Base-by-base conservation (phyloP, 2,888 invertebrate species). In the Polylopha cassiicola region DNA sequence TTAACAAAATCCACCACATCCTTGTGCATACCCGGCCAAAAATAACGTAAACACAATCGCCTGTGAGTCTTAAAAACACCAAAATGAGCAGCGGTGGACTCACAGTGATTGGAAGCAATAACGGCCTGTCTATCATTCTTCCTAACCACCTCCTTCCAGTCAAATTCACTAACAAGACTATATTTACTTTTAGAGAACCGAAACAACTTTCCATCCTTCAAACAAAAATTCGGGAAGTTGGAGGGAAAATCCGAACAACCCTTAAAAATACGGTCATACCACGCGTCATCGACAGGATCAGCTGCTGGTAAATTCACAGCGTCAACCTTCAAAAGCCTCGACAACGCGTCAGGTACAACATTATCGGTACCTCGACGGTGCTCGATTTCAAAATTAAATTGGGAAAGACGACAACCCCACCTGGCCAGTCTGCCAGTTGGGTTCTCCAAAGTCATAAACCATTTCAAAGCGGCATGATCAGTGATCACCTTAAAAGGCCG, bases 211-310 rank as follows among this genome's bases (percentile, higher is more conserved):
- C 34, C 15, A 17, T 55, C 47, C 14, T 38, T n/a, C 1, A 59
- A 4, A 4, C 13, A n/a, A 5, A 39, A 51, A 15, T 56, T 41
- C 8, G 45, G 41, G 24, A 32, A 53, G 1, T 3, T 27, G 4
- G 15, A 20, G 1, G 53, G 50, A 3, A 31, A 26, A 2, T 37
- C 21, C 7, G 13, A 10, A 9, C 47, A 51, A 3, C 44, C 37
- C 3, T 53, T 30, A 29, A 22, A 51, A 6, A 51, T 44, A 9
- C 48, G 47, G 1, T 36, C n/a, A 26, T 52, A 56, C 55, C 53
- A 50, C 3, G 10, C 2, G 18, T 53, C 48, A 0, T 13, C 28
- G n/a, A 46, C 4, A n/a, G n/a, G n/a, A n/a, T n/a, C n/a, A n/a
- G n/a, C n/a, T n/a, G n/a, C n/a, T n/a, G n/a, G n/a, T n/a, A n/a